These are phyloP conservation scores for Tapirus terrestris DNA, from an alignment of 2,113 vertebrate species.

Conservation along the genomic window DNA sequence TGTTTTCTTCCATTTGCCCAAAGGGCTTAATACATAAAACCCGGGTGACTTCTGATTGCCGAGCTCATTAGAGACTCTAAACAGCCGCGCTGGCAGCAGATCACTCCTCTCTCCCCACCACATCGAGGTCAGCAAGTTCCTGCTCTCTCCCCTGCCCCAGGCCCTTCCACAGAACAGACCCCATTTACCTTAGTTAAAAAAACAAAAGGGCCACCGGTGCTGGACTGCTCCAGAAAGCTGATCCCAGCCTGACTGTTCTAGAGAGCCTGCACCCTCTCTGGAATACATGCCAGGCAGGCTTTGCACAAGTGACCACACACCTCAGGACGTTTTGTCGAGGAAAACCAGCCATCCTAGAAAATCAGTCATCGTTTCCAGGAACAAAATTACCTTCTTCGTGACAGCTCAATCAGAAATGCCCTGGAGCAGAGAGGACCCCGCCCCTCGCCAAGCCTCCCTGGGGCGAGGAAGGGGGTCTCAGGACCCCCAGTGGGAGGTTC, in stretches of 20 bases:
- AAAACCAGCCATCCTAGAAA: not conserved
- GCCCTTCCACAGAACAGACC: not conserved
- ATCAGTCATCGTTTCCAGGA: not conserved
- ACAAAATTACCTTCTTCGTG: not conserved
- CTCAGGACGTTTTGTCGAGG: rapidly evolving
- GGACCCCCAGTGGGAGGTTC: not conserved
- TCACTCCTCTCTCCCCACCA: not conserved
- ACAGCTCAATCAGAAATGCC: not conserved
- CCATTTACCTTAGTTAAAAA: not conserved
- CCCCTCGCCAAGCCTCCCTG: not conserved
- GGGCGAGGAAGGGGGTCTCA: rapidly evolving
- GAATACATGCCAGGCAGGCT: not conserved
- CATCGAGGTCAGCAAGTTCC: not conserved
- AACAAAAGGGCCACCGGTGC: rapidly evolving
- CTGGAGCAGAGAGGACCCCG: not conserved
- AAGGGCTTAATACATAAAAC: not conserved
- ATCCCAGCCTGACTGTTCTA: rapidly evolving
- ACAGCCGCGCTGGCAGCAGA: not conserved
- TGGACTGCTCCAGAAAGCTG: not conserved
- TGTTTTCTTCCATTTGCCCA: not conserved
- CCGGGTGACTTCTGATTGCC: not conserved
- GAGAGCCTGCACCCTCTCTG: rapidly evolving
- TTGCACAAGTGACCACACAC: not conserved
- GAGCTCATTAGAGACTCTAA: not conserved
- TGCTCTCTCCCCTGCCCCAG: rapidly evolving